These are phyloP conservation scores for Neosilurus mollespiculum DNA, from an alignment of 2,797 vertebrate genomes.

Conservation along the genomic window DNA sequence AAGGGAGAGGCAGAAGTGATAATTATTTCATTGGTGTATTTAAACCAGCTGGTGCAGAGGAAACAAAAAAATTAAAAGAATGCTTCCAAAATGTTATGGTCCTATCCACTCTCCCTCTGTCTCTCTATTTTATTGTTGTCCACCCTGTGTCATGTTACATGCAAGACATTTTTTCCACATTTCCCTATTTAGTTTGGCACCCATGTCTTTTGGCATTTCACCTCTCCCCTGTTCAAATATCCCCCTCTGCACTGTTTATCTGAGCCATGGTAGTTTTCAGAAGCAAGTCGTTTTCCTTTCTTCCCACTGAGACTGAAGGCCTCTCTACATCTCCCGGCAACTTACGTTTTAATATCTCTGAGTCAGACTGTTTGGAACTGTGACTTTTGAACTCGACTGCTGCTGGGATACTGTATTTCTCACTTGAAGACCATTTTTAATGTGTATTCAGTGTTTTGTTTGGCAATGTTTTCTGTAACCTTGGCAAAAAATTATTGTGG, in stretches of 20 bases:
- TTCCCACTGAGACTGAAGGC: conserved; percentile 34
- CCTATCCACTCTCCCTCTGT: conserved; percentile 37
- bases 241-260: conserved; percentile 49
- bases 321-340: conserved; percentile 53
- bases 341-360: conserved; percentile 52
- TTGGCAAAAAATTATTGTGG: not conserved
- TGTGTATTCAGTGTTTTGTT: conserved; percentile 24
- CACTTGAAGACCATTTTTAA: conserved; percentile 17
- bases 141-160: conserved; percentile 49
- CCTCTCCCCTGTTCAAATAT: conserved; percentile 57
- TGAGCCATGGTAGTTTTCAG: conserved; percentile 40
- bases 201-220: conserved; percentile 50
- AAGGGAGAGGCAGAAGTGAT: conserved; percentile 6
- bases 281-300: conserved; percentile 50
- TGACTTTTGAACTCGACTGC: conserved; percentile 41
- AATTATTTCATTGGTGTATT: conserved; percentile 42
- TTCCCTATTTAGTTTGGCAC: conserved; percentile 59
- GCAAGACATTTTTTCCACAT: conserved; percentile 43
- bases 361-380: conserved; percentile 15
- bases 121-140: conserved; percentile 46
- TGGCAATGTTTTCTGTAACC: conserved; percentile 21
- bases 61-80: conserved; percentile 43
- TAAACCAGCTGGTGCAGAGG: conserved; percentile 38
- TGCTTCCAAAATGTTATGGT: conserved; percentile 33
- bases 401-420: conserved; percentile 41